These are phyloP conservation scores for Frankliniella fusca DNA, from an alignment of 2,888 invertebrate species.

Conservation along the genomic window DNA sequence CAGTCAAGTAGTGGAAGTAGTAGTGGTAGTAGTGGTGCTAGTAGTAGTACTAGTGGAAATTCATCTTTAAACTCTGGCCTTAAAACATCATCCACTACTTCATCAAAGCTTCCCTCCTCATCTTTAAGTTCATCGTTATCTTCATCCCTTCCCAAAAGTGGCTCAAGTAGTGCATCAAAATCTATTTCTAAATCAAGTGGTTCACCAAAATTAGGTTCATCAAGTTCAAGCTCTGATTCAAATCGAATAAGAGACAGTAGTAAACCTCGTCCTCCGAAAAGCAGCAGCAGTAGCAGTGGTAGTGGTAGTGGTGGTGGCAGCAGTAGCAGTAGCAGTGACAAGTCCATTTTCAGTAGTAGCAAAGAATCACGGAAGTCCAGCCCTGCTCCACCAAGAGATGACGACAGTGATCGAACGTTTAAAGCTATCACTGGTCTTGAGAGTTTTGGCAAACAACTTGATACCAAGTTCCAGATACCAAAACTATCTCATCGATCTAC, in stretches of 20 bases:
- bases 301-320: slow-evolving; percentile 37
- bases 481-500: slow-evolving; percentile 61
- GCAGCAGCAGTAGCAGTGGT: slow-evolving; percentile 37
- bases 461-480: slow-evolving; percentile 83
- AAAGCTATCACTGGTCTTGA: slow-evolving; percentile 54
- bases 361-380: slow-evolving; percentile 38
- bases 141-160: slow-evolving; percentile 28
- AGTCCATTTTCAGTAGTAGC: slow-evolving; percentile 34
- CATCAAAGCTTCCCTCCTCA: slow-evolving; percentile 31
- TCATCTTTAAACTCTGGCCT: slow-evolving; percentile 33
- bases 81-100: slow-evolving; percentile 30
- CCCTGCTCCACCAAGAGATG: slow-evolving; percentile 38
- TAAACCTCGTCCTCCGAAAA: slow-evolving; percentile 36
- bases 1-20: slow-evolving; percentile 34
- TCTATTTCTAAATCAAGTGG: slow-evolving; percentile 42
- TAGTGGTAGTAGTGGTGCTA: slow-evolving; percentile 28
- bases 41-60: slow-evolving; percentile 30
- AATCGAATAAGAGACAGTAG: slow-evolving; percentile 35
- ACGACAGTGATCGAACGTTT: slow-evolving; percentile 30
- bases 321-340: slow-evolving; percentile 30
- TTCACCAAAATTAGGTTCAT: slow-evolving; percentile 35
- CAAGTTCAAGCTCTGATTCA: slow-evolving; percentile 33
- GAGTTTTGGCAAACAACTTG: slow-evolving; percentile 70
- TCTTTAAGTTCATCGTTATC: slow-evolving; percentile 32
- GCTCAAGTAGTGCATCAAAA: slow-evolving; percentile 35